Conservation (phyloP, 2,888 invertebrate species). For the Melanostoma scalare region DNA sequence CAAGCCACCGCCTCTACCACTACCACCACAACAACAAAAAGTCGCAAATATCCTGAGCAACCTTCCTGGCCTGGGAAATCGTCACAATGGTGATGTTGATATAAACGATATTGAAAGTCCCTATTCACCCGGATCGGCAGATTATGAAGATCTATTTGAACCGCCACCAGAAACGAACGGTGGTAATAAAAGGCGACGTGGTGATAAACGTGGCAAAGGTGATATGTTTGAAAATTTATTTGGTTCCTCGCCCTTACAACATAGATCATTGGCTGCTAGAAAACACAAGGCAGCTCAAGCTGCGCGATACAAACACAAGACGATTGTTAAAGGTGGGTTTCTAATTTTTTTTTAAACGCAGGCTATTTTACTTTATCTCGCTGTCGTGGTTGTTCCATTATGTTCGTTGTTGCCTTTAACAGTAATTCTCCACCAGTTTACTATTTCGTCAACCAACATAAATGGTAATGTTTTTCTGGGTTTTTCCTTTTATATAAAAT, state of each 20-base stretch:
- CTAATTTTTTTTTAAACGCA: slow-evolving; percentile 12
- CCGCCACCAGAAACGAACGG: slow-evolving; percentile 84
- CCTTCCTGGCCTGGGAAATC: slow-evolving; percentile 77
- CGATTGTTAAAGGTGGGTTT: slow-evolving; percentile 80
- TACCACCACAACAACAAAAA: slow-evolving; percentile 5
- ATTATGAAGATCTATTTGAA: slow-evolving; percentile 93
- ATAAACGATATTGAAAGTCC: slow-evolving; percentile 90
- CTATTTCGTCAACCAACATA: background rate
- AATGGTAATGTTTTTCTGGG: background rate
- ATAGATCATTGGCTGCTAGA: slow-evolving; percentile 75
- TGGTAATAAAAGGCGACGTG: slow-evolving; percentile 72
- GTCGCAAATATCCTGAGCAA: slow-evolving; percentile 56
- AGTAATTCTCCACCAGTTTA: slow-evolving; percentile 19
- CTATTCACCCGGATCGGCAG: slow-evolving; percentile 94
- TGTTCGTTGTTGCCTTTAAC: slow-evolving; percentile 52
- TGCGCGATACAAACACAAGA: slow-evolving; percentile 77
- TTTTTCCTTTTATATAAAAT: too few species aligned
- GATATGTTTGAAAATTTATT: slow-evolving; percentile 87
- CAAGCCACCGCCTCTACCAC: slow-evolving; percentile 74
- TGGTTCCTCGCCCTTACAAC: slow-evolving; percentile 82
- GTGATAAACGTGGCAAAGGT: slow-evolving; percentile 68
- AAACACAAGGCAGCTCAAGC: slow-evolving; percentile 66
- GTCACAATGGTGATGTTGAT: slow-evolving; percentile 77
- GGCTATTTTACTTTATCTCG: slow-evolving; percentile 27
- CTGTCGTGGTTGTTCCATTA: slow-evolving; percentile 55